These are phyloP conservation scores for Plemyria rubiginata DNA, from an alignment of 2,888 invertebrate species.

Conservation along the genomic window DNA sequence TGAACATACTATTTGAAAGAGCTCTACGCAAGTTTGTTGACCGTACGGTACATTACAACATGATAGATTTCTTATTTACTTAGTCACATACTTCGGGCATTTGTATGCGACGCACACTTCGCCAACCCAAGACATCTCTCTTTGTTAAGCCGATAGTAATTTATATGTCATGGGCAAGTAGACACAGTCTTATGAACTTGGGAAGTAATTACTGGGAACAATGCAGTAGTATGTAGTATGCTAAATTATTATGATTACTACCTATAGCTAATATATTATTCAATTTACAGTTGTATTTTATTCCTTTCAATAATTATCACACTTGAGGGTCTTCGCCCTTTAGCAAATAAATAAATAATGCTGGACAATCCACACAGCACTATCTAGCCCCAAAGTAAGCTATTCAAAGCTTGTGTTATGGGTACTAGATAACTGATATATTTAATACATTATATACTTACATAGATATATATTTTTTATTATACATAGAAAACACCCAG, in stretches of 20 bases:
- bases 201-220: constrained; percentile 31
- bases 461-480: no score
- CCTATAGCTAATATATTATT: background rate
- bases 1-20: constrained; percentile 15
- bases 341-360: no score
- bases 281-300: background rate
- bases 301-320: no score
- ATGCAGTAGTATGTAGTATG: constrained; percentile 18
- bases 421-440: no score
- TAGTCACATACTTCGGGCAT: constrained; percentile 32
- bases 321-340: no score
- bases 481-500: no score
- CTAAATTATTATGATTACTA: constrained; percentile 5
- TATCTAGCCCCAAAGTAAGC: no score
- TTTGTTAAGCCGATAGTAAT: constrained; percentile 33
- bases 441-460: no score
- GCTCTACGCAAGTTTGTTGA: constrained; percentile 28
- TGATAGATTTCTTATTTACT: constrained; percentile 28
- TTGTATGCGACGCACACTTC: constrained; percentile 34
- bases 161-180: constrained; percentile 35
- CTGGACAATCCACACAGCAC: no score
- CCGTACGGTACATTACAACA: constrained; percentile 31
- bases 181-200: constrained; percentile 28
- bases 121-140: constrained; percentile 35
- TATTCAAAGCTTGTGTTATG: no score